Percentiles rank a stretch among this genome's conserved stretches.
phyloP scores from a whole-genome alignment of 2,888 invertebrate species.

The Chaitophorus viminalis region DNA sequence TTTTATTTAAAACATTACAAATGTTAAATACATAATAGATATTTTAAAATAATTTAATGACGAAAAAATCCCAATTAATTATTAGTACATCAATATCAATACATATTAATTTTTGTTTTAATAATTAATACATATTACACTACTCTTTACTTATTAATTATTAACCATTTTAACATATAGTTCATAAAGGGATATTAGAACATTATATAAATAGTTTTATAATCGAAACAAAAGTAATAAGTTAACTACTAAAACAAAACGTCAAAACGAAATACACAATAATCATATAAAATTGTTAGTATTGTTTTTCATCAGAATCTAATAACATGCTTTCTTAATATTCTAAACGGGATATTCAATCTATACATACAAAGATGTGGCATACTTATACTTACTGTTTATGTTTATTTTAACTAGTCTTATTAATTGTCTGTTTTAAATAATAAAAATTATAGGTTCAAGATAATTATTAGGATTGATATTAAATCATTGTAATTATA shows the following conservation, averaged over 20 bases:
- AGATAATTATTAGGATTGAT: neutral
- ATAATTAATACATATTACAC: conserved; percentile 29
- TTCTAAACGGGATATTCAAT: conserved; percentile 43
- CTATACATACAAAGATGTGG: conserved; percentile 35
- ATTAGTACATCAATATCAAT: conserved; percentile 30
- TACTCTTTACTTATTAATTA: conserved; percentile 40
- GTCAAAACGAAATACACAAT: conserved; percentile 17
- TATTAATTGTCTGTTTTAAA: neutral
- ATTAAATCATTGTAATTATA: neutral
- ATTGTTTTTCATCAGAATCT: conserved; percentile 16
- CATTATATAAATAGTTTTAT: conserved; percentile 48
- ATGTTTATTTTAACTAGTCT: conserved; percentile 2
- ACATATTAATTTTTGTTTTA: conserved; percentile 33
- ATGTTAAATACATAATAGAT: conserved; percentile 29
- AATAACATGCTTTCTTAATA: conserved; percentile 53
- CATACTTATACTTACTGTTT: conserved; percentile 7
- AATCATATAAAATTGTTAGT: conserved; percentile 36
- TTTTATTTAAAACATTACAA: conserved; percentile 48
- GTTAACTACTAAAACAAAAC: conserved; percentile 26
- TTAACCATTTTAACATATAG: conserved; percentile 32
- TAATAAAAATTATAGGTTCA: neutral
- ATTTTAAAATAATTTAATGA: conserved; percentile 33
- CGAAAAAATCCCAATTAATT: conserved; percentile 29
- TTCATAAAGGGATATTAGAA: conserved; percentile 32
- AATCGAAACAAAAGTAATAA: conserved; percentile 46